Evolutionary conservation across 2,888 invertebrate genomes (phyloP).

Genomic region (Chymomyza fuscimana): DNA sequence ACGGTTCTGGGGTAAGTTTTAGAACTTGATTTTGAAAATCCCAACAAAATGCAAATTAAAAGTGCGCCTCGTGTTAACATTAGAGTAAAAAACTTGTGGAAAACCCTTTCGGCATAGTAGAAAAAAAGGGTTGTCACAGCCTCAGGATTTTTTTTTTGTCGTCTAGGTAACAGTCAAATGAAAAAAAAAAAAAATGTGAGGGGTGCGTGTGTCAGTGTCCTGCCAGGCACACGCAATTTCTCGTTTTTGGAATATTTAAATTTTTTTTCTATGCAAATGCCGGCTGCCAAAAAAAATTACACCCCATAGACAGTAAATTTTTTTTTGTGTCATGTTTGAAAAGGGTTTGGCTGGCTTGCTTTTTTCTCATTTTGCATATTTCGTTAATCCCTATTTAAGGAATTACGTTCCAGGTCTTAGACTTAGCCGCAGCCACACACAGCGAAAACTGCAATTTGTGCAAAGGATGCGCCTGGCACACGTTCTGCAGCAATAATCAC

Average conservation of each 20-base stretch:
- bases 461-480: slow-evolving; percentile 62
- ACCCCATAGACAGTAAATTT: slow-evolving; percentile 41
- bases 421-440: slow-evolving; percentile 49
- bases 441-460: slow-evolving; percentile 46
- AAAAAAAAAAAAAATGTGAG: slow-evolving; percentile 53
- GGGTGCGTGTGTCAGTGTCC: slow-evolving; percentile 67
- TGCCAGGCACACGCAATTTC: slow-evolving; percentile 66
- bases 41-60: slow-evolving; percentile 78
- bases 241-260: slow-evolving; percentile 54
- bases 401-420: slow-evolving; percentile 3
- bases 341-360: slow-evolving; percentile 47
- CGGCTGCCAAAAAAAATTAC: slow-evolving; percentile 50
- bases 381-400: slow-evolving; percentile 55
- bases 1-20: slow-evolving; percentile 60
- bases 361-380: slow-evolving; percentile 53
- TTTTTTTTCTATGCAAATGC: slow-evolving; percentile 65
- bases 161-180: slow-evolving; percentile 55
- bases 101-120: slow-evolving; percentile 63
- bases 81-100: slow-evolving; percentile 50
- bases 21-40: slow-evolving; percentile 70
- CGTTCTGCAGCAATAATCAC: slow-evolving; percentile 32
- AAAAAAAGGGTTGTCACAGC: slow-evolving; percentile 76
- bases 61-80: slow-evolving; percentile 43
- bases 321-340: slow-evolving; percentile 39
- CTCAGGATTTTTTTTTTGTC: slow-evolving; percentile 59